These are phyloP conservation scores for Mareca penelope DNA, from an alignment of 2,797 vertebrate species.

Conservation along the genomic window DNA sequence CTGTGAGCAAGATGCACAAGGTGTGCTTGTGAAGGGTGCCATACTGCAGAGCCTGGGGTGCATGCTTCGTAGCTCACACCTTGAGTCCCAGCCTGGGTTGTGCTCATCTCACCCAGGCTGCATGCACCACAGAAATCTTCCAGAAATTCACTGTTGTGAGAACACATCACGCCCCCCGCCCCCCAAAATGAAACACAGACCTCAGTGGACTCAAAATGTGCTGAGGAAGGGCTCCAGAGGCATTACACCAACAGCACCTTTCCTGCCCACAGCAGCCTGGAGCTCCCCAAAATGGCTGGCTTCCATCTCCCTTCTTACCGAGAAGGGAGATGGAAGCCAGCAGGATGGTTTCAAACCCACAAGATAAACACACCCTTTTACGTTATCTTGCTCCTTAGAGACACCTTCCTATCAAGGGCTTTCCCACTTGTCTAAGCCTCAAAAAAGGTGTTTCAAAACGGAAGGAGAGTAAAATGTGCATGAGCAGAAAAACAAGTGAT, in stretches of 20 bases:
- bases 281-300: background rate
- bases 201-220: background rate
- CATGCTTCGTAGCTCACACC: background rate
- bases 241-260: background rate
- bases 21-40: rapidly evolving
- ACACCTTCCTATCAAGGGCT: background rate
- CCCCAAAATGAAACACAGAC: too few relatives aligned
- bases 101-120: background rate
- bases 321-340: background rate
- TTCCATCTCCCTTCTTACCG: background rate
- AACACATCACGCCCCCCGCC: background rate
- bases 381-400: background rate
- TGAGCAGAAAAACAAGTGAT: background rate
- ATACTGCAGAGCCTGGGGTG: background rate
- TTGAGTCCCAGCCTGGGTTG: background rate
- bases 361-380: background rate
- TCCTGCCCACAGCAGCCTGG: background rate
- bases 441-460: background rate
- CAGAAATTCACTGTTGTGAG: background rate
- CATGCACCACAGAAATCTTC: background rate
- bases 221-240: background rate
- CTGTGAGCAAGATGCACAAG: rapidly evolving
- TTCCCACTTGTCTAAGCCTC: background rate
- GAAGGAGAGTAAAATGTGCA: background rate
- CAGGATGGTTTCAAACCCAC: background rate